Evolutionary conservation across 2,797 vertebrate genomes (phyloP).

Genomic region (Brachyalestes nurse): DNA sequence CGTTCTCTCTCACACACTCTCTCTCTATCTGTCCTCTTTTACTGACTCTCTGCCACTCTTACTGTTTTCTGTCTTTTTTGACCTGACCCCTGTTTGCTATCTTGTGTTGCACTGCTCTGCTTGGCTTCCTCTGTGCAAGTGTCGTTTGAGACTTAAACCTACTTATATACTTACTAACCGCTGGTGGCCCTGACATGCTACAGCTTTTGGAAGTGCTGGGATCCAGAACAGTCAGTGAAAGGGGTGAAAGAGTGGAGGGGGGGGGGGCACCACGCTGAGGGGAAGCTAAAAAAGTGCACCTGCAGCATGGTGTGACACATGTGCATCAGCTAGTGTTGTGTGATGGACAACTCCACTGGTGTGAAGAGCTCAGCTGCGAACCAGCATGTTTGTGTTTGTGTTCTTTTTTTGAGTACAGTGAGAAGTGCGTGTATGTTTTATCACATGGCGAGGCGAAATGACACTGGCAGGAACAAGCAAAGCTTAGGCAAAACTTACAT

Average conservation of each 20-base stretch:
- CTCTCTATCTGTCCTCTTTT: conserved; percentile 63
- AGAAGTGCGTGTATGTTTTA: conserved; percentile 11
- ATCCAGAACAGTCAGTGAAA: conserved; percentile 37
- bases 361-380: conserved; percentile 12
- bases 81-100: conserved; percentile 71
- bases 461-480: conserved; percentile 11
- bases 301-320: conserved; percentile 36
- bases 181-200: conserved; percentile 39
- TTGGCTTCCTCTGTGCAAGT: conserved; percentile 86
- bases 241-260: conserved; percentile 26
- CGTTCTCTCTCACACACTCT: conserved; percentile 57
- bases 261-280: neutral
- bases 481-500: neutral
- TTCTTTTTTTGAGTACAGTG: neutral
- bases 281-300: conserved; percentile 22
- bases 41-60: conserved; percentile 61
- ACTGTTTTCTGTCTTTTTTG: conserved; percentile 47
- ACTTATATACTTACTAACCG: conserved; percentile 51
- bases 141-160: conserved; percentile 47
- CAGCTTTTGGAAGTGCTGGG: conserved; percentile 7
- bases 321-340: conserved; percentile 38
- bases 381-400: conserved; percentile 45
- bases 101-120: conserved; percentile 87
- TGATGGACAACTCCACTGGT: conserved; percentile 26
- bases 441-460: neutral